Conservation (phyloP, 2,888 invertebrate species). For the Erebia epiphron region DNA sequence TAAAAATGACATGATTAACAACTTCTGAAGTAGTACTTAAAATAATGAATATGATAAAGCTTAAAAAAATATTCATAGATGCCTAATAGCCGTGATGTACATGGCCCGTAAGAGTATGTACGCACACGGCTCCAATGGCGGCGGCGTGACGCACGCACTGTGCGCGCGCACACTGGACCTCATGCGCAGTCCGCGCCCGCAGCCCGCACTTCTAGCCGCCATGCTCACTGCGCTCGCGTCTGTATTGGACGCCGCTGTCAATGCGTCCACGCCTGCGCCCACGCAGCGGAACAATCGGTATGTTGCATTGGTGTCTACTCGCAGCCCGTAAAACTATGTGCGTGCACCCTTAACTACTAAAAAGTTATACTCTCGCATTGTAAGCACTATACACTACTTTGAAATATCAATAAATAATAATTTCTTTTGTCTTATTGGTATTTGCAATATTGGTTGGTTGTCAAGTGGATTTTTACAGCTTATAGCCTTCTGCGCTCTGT, state of each 20-base stretch:
- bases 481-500: too few species aligned
- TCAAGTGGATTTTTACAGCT: too few species aligned
- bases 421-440: too few species aligned
- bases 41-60: not conserved
- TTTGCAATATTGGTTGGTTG: too few species aligned
- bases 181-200: constrained; percentile 52
- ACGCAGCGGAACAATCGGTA: constrained; percentile 54
- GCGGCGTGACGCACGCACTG: constrained; percentile 84
- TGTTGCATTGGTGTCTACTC: not conserved
- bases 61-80: constrained; percentile 70
- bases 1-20: too few species aligned
- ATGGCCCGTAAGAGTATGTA: constrained; percentile 91
- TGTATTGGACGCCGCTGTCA: constrained; percentile 60
- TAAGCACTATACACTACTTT: too few species aligned
- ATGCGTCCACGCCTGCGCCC: constrained; percentile 41
- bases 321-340: too few species aligned
- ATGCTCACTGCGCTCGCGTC: constrained; percentile 64
- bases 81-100: constrained; percentile 93
- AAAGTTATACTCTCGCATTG: too few species aligned
- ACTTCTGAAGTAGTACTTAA: not conserved
- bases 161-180: constrained; percentile 76
- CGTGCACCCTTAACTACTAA: too few species aligned
- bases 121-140: constrained; percentile 78
- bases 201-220: constrained; percentile 72
- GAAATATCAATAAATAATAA: too few species aligned